phyloP scores from a whole-genome alignment of 2,888 invertebrate species.

The Agrotis segetum region DNA sequence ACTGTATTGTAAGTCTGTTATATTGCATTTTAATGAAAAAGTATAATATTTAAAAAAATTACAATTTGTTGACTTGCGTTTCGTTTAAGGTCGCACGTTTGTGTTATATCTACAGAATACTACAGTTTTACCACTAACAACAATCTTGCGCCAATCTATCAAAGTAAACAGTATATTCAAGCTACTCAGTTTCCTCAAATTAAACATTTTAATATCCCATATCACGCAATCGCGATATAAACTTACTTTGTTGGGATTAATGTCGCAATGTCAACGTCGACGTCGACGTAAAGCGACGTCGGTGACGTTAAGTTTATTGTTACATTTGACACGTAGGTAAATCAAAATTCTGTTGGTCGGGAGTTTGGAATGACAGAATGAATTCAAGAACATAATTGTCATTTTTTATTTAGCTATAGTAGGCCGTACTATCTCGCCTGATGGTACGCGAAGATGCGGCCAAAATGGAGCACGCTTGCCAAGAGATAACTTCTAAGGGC shows the following conservation, averaged over 20 bases:
- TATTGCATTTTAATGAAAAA: not conserved
- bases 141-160: conserved; percentile 4
- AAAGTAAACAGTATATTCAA: conserved; percentile 4
- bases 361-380: conserved; percentile 10
- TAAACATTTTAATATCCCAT: conserved; percentile 34
- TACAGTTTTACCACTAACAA: not conserved
- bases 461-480: no score
- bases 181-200: conserved; percentile 18
- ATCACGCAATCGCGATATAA: conserved; percentile 29
- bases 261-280: conserved; percentile 29
- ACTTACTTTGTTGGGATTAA: conserved; percentile 45
- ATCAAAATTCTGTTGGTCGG: conserved; percentile 11
- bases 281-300: conserved; percentile 9
- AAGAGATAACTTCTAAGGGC: no score
- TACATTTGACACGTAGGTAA: conserved; percentile 4
- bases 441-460: no score
- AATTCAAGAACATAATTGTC: not conserved
- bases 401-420: not conserved
- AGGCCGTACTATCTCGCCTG: no score
- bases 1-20: no score
- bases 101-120: not conserved
- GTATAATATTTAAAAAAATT: not conserved
- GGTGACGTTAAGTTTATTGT: conserved; percentile 42
- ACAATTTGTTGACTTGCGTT: no score
- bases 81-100: not conserved